Conservation (phyloP, 2,797 vertebrate genomes). For the Scarus forsteni region DNA sequence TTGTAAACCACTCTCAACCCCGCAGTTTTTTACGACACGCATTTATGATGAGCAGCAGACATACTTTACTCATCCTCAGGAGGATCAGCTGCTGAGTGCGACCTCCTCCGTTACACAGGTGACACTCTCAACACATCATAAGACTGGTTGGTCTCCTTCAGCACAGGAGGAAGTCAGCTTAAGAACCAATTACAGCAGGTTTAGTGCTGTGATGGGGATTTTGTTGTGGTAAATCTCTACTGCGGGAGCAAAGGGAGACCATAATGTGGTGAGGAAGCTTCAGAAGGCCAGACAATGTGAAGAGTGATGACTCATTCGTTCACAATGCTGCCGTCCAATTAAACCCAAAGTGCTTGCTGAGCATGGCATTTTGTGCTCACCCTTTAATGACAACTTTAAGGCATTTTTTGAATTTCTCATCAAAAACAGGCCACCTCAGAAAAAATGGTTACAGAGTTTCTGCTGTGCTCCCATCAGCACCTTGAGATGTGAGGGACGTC, state of each 20-base stretch:
- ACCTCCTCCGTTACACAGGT: conserved; percentile 18
- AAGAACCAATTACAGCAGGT: conserved; percentile 50
- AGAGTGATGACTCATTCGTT: conserved; percentile 30
- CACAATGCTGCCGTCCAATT: conserved; percentile 4
- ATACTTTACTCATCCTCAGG: conserved; percentile 1
- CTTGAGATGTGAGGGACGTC: background rate
- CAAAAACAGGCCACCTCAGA: conserved; percentile 12
- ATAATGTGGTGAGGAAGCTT: conserved; percentile 29
- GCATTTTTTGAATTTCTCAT: background rate
- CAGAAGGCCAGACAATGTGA: conserved; percentile 18
- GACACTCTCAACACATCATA: conserved; percentile 28
- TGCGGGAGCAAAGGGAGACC: conserved; percentile 17
- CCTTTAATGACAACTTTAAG: conserved; percentile 1
- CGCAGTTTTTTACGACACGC: background rate
- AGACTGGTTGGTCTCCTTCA: conserved; percentile 32
- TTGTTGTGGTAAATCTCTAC: conserved; percentile 25
- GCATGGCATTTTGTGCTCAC: background rate
- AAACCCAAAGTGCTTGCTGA: conserved; percentile 11
- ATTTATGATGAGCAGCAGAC: background rate
- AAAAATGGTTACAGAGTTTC: background rate
- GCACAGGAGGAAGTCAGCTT: conserved; percentile 22
- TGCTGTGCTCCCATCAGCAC: background rate
- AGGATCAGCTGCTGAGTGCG: background rate
- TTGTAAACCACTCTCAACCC: conserved; percentile 1
- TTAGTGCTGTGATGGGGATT: conserved; percentile 34